These are phyloP conservation scores for Eremobia ochroleuca DNA, from an alignment of 2,888 invertebrate genomes.

Conservation along the genomic window DNA sequence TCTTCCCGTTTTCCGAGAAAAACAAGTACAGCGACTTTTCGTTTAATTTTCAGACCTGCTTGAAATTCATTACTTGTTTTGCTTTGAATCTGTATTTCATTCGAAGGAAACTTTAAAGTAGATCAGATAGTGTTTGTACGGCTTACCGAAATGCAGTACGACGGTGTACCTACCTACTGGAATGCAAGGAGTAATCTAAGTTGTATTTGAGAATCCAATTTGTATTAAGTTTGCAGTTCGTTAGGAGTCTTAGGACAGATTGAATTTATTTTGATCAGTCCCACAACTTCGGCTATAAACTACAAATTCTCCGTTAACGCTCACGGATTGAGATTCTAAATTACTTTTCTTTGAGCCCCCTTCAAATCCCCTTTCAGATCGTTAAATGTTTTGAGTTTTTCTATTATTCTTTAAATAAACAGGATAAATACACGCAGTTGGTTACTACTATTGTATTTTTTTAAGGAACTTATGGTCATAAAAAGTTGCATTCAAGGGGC, in stretches of 20 bases:
- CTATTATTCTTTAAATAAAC: not conserved
- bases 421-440: not conserved
- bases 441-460: not conserved
- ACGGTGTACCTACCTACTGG: conserved; percentile 2
- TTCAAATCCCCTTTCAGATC: not conserved
- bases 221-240: conserved; percentile 13
- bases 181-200: not conserved
- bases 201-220: conserved; percentile 29
- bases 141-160: conserved; percentile 18
- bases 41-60: conserved; percentile 25
- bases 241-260: not conserved
- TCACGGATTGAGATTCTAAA: not conserved
- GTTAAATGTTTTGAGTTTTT: not conserved
- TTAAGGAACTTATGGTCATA: not conserved
- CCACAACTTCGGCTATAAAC: not conserved
- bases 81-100: conserved; percentile 15
- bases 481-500: no score
- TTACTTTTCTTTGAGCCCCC: not conserved
- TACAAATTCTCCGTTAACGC: not conserved
- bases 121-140: conserved; percentile 9
- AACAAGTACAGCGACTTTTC: conserved; percentile 5
- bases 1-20: not conserved
- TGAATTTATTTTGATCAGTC: conserved; percentile 8
- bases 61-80: conserved; percentile 36
- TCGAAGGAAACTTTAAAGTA: conserved; percentile 10